These are phyloP conservation scores for Aleadryas rufinucha DNA, from an alignment of 2,113 vertebrate species.

Conservation along the genomic window DNA sequence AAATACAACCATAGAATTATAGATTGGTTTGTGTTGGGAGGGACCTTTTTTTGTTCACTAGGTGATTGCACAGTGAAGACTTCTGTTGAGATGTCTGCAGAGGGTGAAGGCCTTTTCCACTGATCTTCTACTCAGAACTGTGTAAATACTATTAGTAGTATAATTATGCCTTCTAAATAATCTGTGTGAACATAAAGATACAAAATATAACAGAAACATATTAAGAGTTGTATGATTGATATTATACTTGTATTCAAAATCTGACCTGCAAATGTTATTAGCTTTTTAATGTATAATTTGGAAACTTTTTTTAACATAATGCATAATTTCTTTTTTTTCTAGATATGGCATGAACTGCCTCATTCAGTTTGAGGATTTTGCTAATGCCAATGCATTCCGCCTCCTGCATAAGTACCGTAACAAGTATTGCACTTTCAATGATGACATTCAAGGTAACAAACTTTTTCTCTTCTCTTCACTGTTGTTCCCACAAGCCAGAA, in stretches of 20 bases:
- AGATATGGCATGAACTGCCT: slow-evolving; percentile 94
- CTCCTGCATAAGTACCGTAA: slow-evolving; percentile 91
- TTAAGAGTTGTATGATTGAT: neutral
- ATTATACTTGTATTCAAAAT: neutral
- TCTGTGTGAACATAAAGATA: neutral
- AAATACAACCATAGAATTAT: neutral
- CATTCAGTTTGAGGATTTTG: slow-evolving; percentile 99
- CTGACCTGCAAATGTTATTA: neutral
- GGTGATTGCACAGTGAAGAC: neutral
- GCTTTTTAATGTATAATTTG: neutral
- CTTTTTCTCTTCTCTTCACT: neutral
- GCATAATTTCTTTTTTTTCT: slow-evolving; percentile 9
- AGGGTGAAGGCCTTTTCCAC: neutral
- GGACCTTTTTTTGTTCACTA: neutral
- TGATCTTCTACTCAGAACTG: neutral
- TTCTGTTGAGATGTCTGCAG: neutral
- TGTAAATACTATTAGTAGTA: neutral
- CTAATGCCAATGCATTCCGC: slow-evolving; percentile 93
- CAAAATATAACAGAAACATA: neutral
- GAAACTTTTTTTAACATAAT: neutral
- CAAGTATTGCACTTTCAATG: slow-evolving; percentile 96
- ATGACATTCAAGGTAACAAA: slow-evolving; percentile 95
- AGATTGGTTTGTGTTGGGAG: neutral
- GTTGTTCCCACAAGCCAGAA: neutral
- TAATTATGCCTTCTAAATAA: neutral